These are phyloP conservation scores for Erythrocebus patas DNA, from an alignment of 2,113 vertebrate species.

Conservation along the genomic window DNA sequence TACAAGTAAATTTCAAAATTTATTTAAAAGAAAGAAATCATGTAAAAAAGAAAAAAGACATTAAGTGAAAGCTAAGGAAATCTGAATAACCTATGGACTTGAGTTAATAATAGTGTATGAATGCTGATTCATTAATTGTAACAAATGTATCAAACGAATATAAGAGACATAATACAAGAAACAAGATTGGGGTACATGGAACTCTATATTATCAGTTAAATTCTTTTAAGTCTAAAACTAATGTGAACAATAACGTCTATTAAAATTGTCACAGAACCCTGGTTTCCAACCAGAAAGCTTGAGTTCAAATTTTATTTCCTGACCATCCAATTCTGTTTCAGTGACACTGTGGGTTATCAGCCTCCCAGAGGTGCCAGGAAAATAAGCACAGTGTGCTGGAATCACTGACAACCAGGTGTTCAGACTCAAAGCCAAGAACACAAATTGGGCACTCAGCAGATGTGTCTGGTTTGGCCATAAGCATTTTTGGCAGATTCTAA, in stretches of 20 bases:
- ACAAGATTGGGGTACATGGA: fast-evolving
- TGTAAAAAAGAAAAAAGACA: background rate
- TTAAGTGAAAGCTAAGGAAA: background rate
- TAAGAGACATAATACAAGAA: background rate
- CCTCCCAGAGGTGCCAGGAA: background rate
- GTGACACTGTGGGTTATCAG: background rate
- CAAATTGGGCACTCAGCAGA: background rate
- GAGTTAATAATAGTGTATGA: background rate
- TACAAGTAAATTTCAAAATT: background rate
- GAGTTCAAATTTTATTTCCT: background rate
- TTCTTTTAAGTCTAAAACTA: background rate
- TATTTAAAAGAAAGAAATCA: background rate
- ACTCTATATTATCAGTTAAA: background rate
- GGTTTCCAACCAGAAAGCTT: background rate
- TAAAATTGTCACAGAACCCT: background rate
- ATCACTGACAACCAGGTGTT: background rate
- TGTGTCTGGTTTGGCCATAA: background rate
- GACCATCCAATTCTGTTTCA: background rate
- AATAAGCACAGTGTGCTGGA: background rate
- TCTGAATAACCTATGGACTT: background rate
- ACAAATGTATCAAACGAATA: background rate
- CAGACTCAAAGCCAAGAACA: background rate
- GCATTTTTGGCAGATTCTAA: background rate
- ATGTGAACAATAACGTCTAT: background rate
- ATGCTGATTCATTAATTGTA: background rate